Evolutionary conservation across 2,797 vertebrate species (phyloP).

Genomic region (Pseudotriccus pelzelni): DNA sequence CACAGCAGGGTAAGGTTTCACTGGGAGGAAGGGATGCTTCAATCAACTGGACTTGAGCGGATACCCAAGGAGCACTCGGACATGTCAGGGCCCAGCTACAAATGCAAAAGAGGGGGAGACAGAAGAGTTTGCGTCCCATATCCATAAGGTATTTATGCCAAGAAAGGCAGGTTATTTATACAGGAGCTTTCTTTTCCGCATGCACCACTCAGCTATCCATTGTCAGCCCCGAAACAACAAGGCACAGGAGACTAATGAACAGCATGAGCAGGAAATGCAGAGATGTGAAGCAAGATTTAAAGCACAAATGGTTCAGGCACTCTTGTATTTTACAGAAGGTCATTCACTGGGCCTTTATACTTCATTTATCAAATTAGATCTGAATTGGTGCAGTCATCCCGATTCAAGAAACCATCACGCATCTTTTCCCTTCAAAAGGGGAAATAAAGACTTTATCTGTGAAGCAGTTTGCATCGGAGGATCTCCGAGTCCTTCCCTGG

Average conservation of each 20-base stretch:
- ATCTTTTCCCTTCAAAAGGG: constrained; percentile 20
- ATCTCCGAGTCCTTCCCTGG: neutral
- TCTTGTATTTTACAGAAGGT: neutral
- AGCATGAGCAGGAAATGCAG: constrained; percentile 5
- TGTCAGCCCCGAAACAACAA: neutral
- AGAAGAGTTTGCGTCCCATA: neutral
- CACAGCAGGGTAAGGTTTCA: neutral
- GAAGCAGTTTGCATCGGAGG: neutral
- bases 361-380: constrained; percentile 47
- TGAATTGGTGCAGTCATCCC: constrained; percentile 9
- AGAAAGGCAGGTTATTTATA: neutral
- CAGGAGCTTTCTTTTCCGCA: neutral
- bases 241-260: constrained; percentile 12
- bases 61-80: neutral
- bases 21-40: neutral
- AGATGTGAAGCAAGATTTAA: neutral
- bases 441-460: constrained; percentile 39
- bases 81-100: neutral
- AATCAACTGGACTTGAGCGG: neutral
- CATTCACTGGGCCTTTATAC: constrained; percentile 8
- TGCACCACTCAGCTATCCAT: neutral
- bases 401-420: constrained; percentile 10
- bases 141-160: neutral
- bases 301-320: constrained; percentile 5
- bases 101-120: neutral